phyloP scores from a whole-genome alignment of 2,113 vertebrate species.

The Cinclus cinclus region DNA sequence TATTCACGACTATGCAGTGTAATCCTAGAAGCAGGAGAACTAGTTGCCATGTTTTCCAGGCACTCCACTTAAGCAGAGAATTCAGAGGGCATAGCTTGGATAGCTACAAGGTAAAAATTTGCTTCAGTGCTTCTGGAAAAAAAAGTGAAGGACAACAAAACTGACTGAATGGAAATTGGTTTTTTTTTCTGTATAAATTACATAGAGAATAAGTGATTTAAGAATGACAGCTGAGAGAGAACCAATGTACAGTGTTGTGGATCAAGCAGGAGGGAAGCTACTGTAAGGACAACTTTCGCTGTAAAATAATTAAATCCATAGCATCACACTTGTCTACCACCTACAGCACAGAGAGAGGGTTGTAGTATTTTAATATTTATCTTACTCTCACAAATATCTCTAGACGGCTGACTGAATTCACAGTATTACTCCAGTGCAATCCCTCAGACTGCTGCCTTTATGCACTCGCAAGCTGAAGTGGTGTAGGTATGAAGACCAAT shows the following conservation, averaged over 20 bases:
- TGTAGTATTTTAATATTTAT: background rate
- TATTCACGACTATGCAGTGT: background rate
- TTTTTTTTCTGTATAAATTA: background rate
- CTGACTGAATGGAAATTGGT: background rate
- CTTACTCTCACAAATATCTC: background rate
- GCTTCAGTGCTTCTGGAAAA: background rate
- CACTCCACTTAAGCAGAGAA: background rate
- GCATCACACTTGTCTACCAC: background rate
- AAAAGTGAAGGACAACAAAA: background rate
- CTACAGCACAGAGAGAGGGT: background rate
- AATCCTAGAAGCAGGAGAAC: background rate
- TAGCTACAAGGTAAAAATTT: background rate
- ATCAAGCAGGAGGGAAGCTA: background rate
- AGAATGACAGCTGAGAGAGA: background rate
- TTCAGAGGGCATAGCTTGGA: background rate
- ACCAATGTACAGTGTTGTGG: background rate
- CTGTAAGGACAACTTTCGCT: background rate
- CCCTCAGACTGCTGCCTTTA: background rate
- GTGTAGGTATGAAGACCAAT: background rate
- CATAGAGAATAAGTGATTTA: background rate
- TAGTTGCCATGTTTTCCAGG: background rate
- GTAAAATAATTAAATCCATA: background rate
- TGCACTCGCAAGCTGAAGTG: background rate
- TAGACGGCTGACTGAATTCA: background rate
- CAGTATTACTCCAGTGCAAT: background rate